Percentiles rank a stretch among this genome's conserved stretches.
phyloP scores from a whole-genome alignment of 37 sponge, comb jelly and placozoan species.

The Aplysina aerophoba region DNA sequence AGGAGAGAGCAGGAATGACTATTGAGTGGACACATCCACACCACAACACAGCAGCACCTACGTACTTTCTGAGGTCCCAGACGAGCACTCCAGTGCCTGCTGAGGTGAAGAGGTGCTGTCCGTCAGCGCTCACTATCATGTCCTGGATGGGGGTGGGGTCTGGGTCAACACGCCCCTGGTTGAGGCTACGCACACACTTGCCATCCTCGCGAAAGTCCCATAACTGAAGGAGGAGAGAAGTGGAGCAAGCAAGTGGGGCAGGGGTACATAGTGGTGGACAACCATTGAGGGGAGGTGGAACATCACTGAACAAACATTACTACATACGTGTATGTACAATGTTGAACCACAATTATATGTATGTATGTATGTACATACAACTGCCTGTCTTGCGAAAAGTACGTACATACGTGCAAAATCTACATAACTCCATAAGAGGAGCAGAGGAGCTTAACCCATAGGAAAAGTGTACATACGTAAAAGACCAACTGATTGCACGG shows the following conservation, averaged over 20 bases:
- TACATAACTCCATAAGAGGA: too few relatives aligned
- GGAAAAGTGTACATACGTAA: too few relatives aligned
- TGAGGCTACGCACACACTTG: background rate
- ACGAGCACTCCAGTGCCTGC: slow-evolving; percentile 67
- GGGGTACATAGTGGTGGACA: too few relatives aligned
- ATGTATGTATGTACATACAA: background rate
- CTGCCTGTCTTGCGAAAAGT: slow-evolving; percentile 1
- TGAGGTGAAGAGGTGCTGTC: slow-evolving; percentile 60
- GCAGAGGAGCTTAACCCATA: too few relatives aligned
- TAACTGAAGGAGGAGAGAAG: background rate
- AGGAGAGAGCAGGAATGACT: background rate
- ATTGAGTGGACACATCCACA: too few relatives aligned
- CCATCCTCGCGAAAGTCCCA: slow-evolving; percentile 3
- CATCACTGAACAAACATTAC: background rate
- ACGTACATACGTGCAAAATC: slow-evolving; percentile 12
- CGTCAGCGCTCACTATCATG: slow-evolving; percentile 50
- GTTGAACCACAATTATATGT: background rate
- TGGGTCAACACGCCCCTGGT: slow-evolving; percentile 19
- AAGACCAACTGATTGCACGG: too few relatives aligned
- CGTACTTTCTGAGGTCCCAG: slow-evolving; percentile 78
- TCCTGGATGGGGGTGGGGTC: slow-evolving; percentile 65
- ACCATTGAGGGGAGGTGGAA: too few relatives aligned
- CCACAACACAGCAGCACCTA: background rate
- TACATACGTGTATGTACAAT: background rate
- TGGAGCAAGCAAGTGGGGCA: too few relatives aligned